A percentile compares a stretch with the other conserved stretches of the same genome.
These are phyloP conservation scores for Cerastoderma edule DNA, from an alignment of 2,888 invertebrate species.

Conservation along the genomic window DNA sequence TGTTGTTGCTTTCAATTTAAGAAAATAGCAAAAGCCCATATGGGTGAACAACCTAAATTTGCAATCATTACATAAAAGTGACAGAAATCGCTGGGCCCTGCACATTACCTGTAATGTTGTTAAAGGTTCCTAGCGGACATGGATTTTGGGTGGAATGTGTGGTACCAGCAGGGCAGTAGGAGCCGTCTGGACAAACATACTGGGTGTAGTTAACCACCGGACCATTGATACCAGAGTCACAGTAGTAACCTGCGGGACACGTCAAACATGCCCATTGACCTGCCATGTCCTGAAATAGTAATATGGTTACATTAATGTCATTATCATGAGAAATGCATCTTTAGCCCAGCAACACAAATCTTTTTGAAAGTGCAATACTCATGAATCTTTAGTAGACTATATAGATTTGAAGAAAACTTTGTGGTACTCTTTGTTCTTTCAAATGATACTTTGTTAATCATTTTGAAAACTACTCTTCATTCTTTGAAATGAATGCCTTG, in stretches of 20 bases:
- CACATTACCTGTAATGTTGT: conserved; percentile 81
- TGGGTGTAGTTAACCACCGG: conserved; percentile 76
- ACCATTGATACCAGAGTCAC: conserved; percentile 78
- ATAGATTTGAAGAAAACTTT: too few species aligned
- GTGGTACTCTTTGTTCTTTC: too few species aligned
- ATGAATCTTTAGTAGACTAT: too few species aligned
- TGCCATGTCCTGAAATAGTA: conserved; percentile 61
- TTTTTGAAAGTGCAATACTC: too few species aligned
- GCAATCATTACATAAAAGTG: too few species aligned
- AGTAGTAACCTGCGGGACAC: conserved; percentile 78
- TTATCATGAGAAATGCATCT: not conserved
- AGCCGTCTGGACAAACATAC: conserved; percentile 80
- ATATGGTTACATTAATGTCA: not conserved
- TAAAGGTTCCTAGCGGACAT: conserved; percentile 81
- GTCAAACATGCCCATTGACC: conserved; percentile 69
- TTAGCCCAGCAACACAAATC: not conserved
- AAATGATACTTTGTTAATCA: too few species aligned
- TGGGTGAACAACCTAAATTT: too few species aligned
- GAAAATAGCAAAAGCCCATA: too few species aligned
- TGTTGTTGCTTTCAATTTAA: too few species aligned
- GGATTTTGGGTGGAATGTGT: conserved; percentile 74
- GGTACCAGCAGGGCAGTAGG: conserved; percentile 81
- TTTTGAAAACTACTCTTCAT: too few species aligned
- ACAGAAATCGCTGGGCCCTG: too few species aligned
- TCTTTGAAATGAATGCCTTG: too few species aligned